These are phyloP conservation scores for Periparus ater DNA, from an alignment of 2,797 vertebrate species.

Conservation along the genomic window DNA sequence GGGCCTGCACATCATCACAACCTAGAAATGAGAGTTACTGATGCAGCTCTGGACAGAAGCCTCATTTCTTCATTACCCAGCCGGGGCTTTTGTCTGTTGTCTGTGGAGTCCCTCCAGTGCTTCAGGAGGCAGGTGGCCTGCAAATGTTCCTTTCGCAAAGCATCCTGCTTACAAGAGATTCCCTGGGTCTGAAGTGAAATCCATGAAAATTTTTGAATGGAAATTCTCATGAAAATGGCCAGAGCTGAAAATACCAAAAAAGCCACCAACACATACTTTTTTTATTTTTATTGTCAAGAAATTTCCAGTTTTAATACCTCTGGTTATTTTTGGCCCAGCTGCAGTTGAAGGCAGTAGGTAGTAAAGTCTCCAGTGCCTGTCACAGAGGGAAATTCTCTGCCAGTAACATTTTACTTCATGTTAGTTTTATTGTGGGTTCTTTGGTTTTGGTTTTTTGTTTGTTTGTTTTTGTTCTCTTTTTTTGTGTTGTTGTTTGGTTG, in stretches of 20 bases:
- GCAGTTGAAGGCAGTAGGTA: neutral
- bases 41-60: neutral
- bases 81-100: neutral
- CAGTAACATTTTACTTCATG: neutral
- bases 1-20: neutral
- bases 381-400: neutral
- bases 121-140: neutral
- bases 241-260: constrained; percentile 11
- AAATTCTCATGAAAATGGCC: constrained; percentile 32
- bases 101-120: neutral
- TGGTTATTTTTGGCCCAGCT: constrained; percentile 37
- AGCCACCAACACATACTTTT: neutral
- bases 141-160: neutral
- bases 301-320: constrained; percentile 23
- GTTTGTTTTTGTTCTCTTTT: no score
- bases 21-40: neutral
- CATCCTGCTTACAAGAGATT: neutral
- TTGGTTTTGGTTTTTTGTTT: neutral
- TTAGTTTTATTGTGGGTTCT: neutral
- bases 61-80: neutral
- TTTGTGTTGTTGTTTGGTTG: neutral
- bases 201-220: neutral
- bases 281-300: constrained; percentile 23
- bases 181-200: neutral
- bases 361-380: neutral